Conservation (phyloP, 2,888 invertebrate species). For the Salticus scenicus region DNA sequence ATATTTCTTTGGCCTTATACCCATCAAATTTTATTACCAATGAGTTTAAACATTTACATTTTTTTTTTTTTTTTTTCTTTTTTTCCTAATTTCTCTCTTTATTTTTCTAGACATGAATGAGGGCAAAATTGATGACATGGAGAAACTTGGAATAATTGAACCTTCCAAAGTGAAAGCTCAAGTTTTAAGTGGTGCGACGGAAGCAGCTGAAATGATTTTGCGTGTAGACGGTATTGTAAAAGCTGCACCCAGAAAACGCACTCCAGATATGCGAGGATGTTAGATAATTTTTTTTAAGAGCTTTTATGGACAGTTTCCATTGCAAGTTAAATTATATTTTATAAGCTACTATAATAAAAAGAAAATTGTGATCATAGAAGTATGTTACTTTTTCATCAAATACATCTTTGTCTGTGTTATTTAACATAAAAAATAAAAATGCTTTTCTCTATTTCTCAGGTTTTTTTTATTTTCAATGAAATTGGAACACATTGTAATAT, state of each 20-base stretch:
- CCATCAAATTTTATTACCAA: background rate
- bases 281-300: no score
- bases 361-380: no score
- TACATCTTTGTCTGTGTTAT: no score
- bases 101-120: conserved; percentile 85
- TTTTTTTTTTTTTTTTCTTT: background rate
- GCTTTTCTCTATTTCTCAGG: no score
- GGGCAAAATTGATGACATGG: conserved; percentile 93
- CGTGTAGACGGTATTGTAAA: conserved; percentile 98
- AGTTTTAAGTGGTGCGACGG: conserved; percentile 93
- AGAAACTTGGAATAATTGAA: conserved; percentile 93
- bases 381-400: no score
- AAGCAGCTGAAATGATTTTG: conserved; percentile 99
- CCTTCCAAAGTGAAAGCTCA: conserved; percentile 98
- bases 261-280: conserved; percentile 85
- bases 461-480: no score
- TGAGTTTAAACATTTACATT: background rate
- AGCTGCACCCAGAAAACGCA: conserved; percentile 90
- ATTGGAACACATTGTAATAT: no score
- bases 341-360: no score
- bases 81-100: background rate
- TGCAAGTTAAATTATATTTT: no score
- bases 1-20: background rate
- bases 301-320: no score
- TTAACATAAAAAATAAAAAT: no score